Evolutionary conservation across 2,113 vertebrate genomes (phyloP), one percentile per base, ranked within the genome.

Genomic region (Takifugu bimaculatus): DNA sequence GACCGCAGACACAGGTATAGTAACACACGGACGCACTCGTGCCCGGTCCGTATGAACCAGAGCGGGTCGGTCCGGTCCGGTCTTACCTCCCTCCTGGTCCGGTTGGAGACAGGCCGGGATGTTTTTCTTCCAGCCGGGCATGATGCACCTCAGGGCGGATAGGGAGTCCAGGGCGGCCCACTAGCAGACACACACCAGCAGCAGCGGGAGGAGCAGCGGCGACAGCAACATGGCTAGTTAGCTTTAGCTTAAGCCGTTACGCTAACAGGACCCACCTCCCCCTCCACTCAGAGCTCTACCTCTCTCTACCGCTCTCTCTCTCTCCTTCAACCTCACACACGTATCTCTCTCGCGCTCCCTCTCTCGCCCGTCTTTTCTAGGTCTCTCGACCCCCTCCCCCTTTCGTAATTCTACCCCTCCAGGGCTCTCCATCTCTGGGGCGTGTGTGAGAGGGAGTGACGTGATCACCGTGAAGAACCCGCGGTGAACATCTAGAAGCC

Each of bases 101-200:
- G 95, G 92, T 90, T 97, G 95, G 77, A 97, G 88, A 89, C 95
- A 96, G 89, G 94, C 93, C 74, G 95, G 95, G 88, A 97, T 97
- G 84, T 93, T 97, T 89, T 95, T 96, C 92, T 97, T 96, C 95
- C 95, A 97, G 86, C 94, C 94, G 79, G 95, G 95, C 95, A 97
- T 97, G 82, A 88, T 88, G 85, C 87, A 88, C 87, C 84, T 85
- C 78, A 88, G 74, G 76, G 87, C 79, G 79, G 79, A 72, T 87
- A 88, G 76, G 74, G 87, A 88, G 87, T 88, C 87, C 87, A 88
- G 84, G 85, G 84, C 80, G 85, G 81, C 84, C 78, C 74, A 79
- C 76, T 87, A 87, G 45, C 77, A 82, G 72, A 82, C 72, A 72
- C 82, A 77, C 85, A 81, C 57, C 80, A 74, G 42, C 80, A 76